A percentile compares a stretch with the other conserved stretches of the same genome.
Conservation (phyloP, 1,140 invertebrate genomes). For the Nixonia krombeini region DNA sequence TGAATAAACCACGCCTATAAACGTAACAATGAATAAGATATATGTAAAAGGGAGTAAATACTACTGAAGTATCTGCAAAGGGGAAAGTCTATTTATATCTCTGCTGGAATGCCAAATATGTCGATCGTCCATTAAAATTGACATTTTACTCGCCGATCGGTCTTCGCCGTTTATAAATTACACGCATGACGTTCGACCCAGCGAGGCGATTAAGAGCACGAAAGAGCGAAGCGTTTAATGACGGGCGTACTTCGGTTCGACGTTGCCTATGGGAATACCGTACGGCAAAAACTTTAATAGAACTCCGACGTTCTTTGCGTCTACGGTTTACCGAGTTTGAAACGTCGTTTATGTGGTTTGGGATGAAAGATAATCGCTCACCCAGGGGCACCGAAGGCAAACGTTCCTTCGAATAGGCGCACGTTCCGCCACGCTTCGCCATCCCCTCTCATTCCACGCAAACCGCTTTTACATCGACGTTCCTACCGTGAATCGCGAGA, state of each 20-base stretch:
- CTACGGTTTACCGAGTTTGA: conserved; percentile 49
- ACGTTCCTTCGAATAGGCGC: conserved; percentile 56
- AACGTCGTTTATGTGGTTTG: conserved; percentile 57
- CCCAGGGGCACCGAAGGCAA: conserved; percentile 57
- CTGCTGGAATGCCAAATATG: too few species aligned
- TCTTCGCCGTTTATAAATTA: background rate
- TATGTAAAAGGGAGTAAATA: too few species aligned
- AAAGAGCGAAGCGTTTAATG: conserved; percentile 27
- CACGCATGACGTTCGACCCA: conserved; percentile 9
- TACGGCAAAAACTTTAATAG: conserved; percentile 34
- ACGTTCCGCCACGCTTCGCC: conserved; percentile 64
- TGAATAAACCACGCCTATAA: too few species aligned
- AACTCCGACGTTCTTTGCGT: conserved; percentile 35
- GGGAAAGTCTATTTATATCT: too few species aligned
- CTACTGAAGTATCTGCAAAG: too few species aligned
- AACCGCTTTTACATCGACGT: conserved; percentile 12
- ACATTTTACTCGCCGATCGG: too few species aligned
- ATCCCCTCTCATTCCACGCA: conserved; percentile 46
- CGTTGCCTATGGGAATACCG: conserved; percentile 34
- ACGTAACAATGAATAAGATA: too few species aligned
- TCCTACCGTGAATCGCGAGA: too few species aligned
- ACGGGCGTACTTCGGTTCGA: conserved; percentile 27
- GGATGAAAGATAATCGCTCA: conserved; percentile 64
- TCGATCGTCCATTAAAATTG: too few species aligned
- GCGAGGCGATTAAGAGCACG: conserved; percentile 30